A percentile compares a stretch with the other conserved stretches of the same genome.
These are phyloP conservation scores for Heliocidaris tuberculata DNA, from an alignment of 35 echinoderm and acorn worm species.

Conservation along the genomic window DNA sequence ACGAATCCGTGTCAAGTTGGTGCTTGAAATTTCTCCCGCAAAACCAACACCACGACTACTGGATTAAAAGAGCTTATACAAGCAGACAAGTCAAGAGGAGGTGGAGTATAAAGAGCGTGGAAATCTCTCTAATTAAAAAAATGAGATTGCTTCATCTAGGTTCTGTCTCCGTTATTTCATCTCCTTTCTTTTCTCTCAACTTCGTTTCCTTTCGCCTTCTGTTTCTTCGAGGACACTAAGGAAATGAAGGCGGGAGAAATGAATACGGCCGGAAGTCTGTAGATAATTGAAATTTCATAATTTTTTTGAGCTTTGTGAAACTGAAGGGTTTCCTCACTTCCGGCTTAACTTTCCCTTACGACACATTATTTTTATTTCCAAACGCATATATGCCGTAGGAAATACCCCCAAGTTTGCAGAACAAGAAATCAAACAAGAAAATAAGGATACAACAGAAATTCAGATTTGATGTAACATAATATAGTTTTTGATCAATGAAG, in stretches of 20 bases:
- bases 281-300: not conserved
- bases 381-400: too few species aligned
- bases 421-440: too few species aligned
- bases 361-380: too few species aligned
- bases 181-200: not conserved
- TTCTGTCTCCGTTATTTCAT: not conserved
- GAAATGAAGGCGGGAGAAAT: not conserved
- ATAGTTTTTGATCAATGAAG: too few species aligned
- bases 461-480: too few species aligned
- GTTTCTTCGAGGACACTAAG: not conserved
- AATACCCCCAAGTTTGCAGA: too few species aligned
- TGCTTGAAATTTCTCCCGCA: too few species aligned
- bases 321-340: not conserved
- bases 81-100: not conserved
- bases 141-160: not conserved
- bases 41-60: not conserved
- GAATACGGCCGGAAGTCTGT: not conserved
- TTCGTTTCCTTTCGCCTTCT: not conserved
- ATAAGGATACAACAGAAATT: too few species aligned
- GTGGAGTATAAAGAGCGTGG: not conserved
- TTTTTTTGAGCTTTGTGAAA: not conserved
- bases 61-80: not conserved
- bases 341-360: not conserved
- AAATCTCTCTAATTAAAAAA: not conserved
- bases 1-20: too few species aligned